Conservation (phyloP, 2,888 invertebrate genomes). For the Meta bourneti region DNA sequence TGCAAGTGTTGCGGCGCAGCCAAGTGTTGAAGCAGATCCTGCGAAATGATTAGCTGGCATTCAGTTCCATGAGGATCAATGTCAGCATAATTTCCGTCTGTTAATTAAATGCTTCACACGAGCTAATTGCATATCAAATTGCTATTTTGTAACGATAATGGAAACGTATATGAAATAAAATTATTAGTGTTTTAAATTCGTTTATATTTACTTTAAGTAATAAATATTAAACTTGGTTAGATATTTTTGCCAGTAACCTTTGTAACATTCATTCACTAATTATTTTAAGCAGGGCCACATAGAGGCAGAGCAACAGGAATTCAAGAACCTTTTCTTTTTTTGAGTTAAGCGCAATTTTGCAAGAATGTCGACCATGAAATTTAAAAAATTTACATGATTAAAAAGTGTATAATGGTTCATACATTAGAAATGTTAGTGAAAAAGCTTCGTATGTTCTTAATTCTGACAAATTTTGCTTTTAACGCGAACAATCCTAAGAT, state of each 20-base stretch:
- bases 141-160: neutral
- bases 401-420: no score
- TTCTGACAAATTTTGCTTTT: no score
- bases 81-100: neutral
- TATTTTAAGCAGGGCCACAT: no score
- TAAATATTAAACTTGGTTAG: neutral
- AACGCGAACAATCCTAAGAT: no score
- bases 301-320: no score
- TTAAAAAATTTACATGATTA: no score
- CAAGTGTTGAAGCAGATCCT: constrained; percentile 32
- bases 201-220: neutral
- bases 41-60: no score
- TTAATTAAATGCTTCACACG: neutral
- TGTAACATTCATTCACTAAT: neutral
- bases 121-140: neutral
- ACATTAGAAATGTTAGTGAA: no score
- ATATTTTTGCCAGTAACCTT: neutral
- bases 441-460: no score
- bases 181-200: neutral
- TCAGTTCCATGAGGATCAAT: neutral
- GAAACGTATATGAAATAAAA: neutral
- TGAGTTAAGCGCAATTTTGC: no score
- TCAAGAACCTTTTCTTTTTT: no score
- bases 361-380: no score
- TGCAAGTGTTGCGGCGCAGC: constrained; percentile 65